These are phyloP conservation scores for Pandemis heparana DNA, from an alignment of 2,888 invertebrate genomes.

Conservation along the genomic window DNA sequence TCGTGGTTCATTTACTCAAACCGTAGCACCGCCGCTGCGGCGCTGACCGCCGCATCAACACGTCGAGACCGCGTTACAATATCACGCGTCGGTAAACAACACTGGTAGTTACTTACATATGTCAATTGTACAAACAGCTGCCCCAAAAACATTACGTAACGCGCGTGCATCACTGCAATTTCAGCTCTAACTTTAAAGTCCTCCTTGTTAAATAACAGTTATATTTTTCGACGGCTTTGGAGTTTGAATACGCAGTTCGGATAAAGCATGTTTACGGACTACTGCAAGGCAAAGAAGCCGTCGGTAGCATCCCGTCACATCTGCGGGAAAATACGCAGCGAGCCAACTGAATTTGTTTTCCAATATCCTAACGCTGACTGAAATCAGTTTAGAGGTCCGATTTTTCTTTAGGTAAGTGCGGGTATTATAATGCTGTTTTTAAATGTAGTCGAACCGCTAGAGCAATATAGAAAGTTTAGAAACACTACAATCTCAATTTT, in stretches of 20 bases:
- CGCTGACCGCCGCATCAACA: not conserved
- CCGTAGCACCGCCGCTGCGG: not conserved
- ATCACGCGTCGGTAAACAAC: not conserved
- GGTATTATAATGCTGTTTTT: not conserved
- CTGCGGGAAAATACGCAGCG: not conserved
- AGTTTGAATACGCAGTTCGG: not conserved
- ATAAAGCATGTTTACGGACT: not conserved
- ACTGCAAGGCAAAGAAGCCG: not conserved
- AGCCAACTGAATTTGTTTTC: not conserved
- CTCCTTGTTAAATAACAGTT: not conserved
- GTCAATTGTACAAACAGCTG: not conserved
- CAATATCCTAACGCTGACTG: not conserved
- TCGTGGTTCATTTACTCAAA: not conserved
- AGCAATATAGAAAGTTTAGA: not conserved
- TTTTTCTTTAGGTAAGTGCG: not conserved
- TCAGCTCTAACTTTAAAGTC: not conserved
- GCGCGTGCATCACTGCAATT: not conserved
- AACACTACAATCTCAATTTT: not conserved
- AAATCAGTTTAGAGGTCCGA: not conserved
- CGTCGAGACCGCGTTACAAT: not conserved
- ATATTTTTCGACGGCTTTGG: not conserved
- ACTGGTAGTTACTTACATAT: not conserved
- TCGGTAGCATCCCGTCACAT: slow-evolving; percentile 1
- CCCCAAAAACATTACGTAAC: not conserved
- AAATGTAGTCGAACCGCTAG: not conserved